Evolutionary conservation across 2,113 vertebrate species (phyloP), one percentile per base, ranked within the genome.

Genomic region (Prochilodus magdalenae): DNA sequence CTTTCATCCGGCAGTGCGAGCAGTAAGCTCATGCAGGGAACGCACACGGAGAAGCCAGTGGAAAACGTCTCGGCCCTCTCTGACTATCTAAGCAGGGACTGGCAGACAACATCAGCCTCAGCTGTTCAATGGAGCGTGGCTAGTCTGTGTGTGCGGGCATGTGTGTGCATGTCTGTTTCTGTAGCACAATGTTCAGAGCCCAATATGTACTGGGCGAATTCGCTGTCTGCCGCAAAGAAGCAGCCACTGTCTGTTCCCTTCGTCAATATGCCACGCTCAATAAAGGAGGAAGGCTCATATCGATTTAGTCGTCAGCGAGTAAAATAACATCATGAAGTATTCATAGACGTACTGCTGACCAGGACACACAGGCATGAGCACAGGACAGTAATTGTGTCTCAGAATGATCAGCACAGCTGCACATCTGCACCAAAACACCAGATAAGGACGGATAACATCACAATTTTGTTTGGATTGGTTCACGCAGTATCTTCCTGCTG

Each of bases 41-140:
- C 2, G 20, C 70, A 55, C 62, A 79, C 18, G n/a, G 24, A 66
- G 27, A 79, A 36, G 44, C 11, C 55, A 79, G 36, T 44, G 5
- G 75, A 67, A 81, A 87, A 82, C 70, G 29, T 60, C 66, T 63
- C 51, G 16, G 60, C 75, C 85, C 59, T 87, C 84, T 87, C 83
- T 33, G 69, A 57, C 86, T 89, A 88, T 89, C 86, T 86, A 86
- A 73, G 86, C 87, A 84, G 47, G 67, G 73, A 13, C 80, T 88
- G 88, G 87, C 87, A 83, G 67, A 85, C 70, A 80, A n/a, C 51
- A 85, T 91, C 87, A 89, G 76, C 71, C 69, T 91, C 90, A 90
- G 76, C 85, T 84, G 89, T 83, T 85, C 89, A 90, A 86, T 86
- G 85, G 84, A 90, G 90, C 89, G 84, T 53, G 76, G 82, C 88